phyloP scores from a whole-genome alignment of 2,888 invertebrate species.

The Acronicta psi region DNA sequence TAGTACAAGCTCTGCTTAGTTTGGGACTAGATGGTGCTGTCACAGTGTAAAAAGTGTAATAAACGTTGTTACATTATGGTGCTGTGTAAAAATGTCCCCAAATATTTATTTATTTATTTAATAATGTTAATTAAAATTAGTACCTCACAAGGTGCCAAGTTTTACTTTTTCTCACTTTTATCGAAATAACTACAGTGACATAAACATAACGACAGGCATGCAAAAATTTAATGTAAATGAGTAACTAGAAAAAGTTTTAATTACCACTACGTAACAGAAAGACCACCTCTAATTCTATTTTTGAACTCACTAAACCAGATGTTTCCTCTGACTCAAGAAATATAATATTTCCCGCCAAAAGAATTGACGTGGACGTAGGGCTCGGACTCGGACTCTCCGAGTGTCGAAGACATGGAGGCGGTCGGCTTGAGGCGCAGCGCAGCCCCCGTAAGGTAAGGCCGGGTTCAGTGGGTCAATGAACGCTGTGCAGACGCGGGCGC shows the following conservation, averaged over 20 bases:
- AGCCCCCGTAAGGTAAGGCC: slow-evolving; percentile 62
- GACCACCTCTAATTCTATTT: slow-evolving; percentile 41
- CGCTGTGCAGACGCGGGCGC: slow-evolving; percentile 67
- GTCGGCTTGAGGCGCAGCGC: slow-evolving; percentile 52
- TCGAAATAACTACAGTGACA: not conserved
- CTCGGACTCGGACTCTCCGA: slow-evolving; percentile 16
- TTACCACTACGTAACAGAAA: slow-evolving; percentile 8
- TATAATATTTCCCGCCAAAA: slow-evolving; percentile 50
- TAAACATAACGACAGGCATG: not conserved
- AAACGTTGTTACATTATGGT: too few relatives aligned
- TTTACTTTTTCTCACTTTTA: too few relatives aligned
- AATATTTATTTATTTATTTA: too few relatives aligned
- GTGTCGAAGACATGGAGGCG: slow-evolving; percentile 36
- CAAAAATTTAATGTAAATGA: slow-evolving; percentile 1
- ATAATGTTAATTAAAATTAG: too few relatives aligned
- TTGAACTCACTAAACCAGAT: slow-evolving; percentile 39
- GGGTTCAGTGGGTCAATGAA: slow-evolving; percentile 87
- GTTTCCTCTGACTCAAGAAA: slow-evolving; percentile 26
- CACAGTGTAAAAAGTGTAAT: too few relatives aligned
- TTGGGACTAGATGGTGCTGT: too few relatives aligned
- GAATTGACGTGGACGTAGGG: slow-evolving; percentile 37
- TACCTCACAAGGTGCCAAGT: too few relatives aligned
- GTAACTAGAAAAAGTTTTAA: not conserved
- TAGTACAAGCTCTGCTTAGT: too few relatives aligned
- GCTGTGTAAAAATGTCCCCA: too few relatives aligned